phyloP scores from a whole-genome alignment of 2,113 vertebrate genomes.

The Copsychus sechellarum region DNA sequence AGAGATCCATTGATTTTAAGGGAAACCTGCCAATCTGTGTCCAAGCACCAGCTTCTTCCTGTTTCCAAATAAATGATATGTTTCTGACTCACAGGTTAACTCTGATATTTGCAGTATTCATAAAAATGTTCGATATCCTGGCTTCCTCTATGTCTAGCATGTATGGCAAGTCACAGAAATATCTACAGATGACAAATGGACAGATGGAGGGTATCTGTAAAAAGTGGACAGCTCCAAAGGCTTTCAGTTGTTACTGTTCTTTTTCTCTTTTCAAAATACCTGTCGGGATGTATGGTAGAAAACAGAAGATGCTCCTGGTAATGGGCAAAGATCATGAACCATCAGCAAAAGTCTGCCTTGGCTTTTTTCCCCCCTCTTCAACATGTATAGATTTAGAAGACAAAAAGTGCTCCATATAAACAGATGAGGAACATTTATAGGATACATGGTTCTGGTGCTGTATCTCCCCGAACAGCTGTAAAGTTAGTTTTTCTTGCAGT shows the following conservation, averaged over 20 bases:
- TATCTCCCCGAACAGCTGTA: neutral
- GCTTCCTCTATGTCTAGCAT: neutral
- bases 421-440: neutral
- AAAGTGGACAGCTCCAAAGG: neutral
- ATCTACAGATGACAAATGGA: neutral
- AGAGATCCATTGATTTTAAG: neutral
- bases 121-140: neutral
- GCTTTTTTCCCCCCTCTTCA: neutral
- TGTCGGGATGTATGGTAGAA: neutral
- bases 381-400: neutral
- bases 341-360: neutral
- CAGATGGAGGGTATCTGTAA: neutral
- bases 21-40: neutral
- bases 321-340: neutral
- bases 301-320: neutral
- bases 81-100: neutral
- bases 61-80: slow-evolving; percentile 15
- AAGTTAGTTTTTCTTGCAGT: neutral
- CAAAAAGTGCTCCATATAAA: neutral
- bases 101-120: neutral
- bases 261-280: neutral
- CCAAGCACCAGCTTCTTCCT: neutral
- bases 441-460: neutral
- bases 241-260: neutral
- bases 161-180: neutral